Evolutionary conservation across 1,140 invertebrate species (phyloP), one percentile per base, ranked within the genome.

Genomic region (Idris sp.): DNA sequence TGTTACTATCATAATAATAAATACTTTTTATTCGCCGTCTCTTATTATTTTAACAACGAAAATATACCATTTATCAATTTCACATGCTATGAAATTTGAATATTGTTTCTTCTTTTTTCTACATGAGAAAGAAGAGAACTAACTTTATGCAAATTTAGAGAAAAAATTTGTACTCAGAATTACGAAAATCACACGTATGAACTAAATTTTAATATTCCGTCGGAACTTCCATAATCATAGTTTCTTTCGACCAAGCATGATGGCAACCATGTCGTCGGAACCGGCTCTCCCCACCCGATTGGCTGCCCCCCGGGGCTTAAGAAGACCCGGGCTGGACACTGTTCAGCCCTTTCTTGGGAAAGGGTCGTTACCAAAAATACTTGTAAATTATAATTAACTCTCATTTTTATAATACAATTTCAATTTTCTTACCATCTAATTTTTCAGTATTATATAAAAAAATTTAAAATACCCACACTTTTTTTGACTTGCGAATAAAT

Each of bases 241-340:
- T 85, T 85, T 83, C 77, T 81, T 81, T 75, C 74, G 74, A 22
- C 59, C 53, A 68, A 78, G 64, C 77, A 82, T 80, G 83, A 86
- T 86, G 85, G 85, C 84, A 83, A 80, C 80, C 74, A 58, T 73
- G 71, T 81, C 79, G 73, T 77, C 4, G 78, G 78, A 87, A 87
- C 86, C 86, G 84, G 85, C 86, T 87, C 78, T 83, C 84, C 84
- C 84, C 81, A 78, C 85, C 56, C 68, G 15, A 18, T 49, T 43
- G 54, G 36, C 19, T 30, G 41, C 61, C 79, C 76, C 71, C 76
- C 49, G 59, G 76, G 67, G 68, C 68, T 73, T 54, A 13, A 33
- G 49, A 43, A 46, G 61, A 69, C 43, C 74, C 49, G 16, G 36
- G 38, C 46, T 10, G 31, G 38, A 43, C 53, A 58, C 38, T 33